phyloP scores from a whole-genome alignment of 1,140 invertebrate species.

The Pygmarrhopalites habei region DNA sequence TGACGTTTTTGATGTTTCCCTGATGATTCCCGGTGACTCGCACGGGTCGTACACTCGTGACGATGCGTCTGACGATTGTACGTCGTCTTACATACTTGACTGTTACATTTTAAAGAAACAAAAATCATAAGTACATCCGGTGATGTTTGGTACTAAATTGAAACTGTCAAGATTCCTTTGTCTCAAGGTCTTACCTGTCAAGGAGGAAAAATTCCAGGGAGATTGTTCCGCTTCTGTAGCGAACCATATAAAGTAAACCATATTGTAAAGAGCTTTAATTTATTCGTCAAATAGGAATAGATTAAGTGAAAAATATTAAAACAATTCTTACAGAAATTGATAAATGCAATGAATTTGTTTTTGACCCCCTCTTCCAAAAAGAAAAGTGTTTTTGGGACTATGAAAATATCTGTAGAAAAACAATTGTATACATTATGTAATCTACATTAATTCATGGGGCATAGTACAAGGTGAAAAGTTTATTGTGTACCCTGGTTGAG shows the following conservation, averaged over 20 bases:
- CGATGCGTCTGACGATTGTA: neutral
- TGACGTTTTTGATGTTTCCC: neutral
- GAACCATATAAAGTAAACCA: too few relatives aligned
- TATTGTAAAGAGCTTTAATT: too few relatives aligned
- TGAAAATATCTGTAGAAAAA: slow-evolving; percentile 8
- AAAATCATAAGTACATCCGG: too few relatives aligned
- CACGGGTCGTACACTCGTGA: neutral
- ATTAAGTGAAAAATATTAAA: too few relatives aligned
- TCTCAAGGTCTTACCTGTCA: slow-evolving; percentile 1
- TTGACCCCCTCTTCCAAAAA: neutral
- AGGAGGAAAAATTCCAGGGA: neutral
- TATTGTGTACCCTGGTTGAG: neutral
- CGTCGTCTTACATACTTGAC: neutral
- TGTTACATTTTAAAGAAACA: too few relatives aligned
- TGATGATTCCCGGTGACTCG: neutral
- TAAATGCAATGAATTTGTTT: neutral
- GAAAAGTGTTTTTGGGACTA: slow-evolving; percentile 6
- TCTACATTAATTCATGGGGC: too few relatives aligned
- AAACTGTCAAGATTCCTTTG: neutral
- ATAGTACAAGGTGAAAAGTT: too few relatives aligned
- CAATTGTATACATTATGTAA: too few relatives aligned
- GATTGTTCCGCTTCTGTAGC: too few relatives aligned
- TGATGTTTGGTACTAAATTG: too few relatives aligned
- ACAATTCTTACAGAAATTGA: neutral
- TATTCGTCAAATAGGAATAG: too few relatives aligned